Conservation (phyloP, 2,797 vertebrate species). For the Aeoliscus strigatus region DNA sequence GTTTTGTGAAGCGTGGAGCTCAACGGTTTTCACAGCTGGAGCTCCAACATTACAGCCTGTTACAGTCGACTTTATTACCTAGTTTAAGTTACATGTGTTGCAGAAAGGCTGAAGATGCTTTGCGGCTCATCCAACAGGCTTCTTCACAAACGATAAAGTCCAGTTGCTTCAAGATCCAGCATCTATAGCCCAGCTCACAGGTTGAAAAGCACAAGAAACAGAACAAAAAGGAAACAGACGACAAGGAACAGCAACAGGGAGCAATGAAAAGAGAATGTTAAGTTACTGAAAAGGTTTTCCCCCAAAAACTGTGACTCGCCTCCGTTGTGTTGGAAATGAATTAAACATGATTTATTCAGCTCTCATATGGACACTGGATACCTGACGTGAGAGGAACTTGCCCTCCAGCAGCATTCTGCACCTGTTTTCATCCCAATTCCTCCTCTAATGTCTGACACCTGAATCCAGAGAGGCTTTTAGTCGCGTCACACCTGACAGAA, state of each 20-base stretch:
- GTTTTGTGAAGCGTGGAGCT: too few species aligned
- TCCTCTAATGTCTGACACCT: slow-evolving; percentile 45
- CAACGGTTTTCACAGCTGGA: too few species aligned
- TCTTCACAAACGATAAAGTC: too few species aligned
- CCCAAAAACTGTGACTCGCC: background rate
- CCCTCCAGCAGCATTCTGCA: slow-evolving; percentile 53
- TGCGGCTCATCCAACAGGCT: too few species aligned
- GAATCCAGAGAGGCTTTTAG: slow-evolving; percentile 47
- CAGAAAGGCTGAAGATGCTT: too few species aligned
- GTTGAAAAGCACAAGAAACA: too few species aligned
- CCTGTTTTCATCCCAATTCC: slow-evolving; percentile 41
- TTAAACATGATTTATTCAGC: slow-evolving; percentile 49
- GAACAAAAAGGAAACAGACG: background rate
- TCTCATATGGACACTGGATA: slow-evolving; percentile 42
- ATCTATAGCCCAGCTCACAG: too few species aligned
- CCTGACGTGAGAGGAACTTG: slow-evolving; percentile 60
- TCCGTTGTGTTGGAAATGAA: slow-evolving; percentile 21
- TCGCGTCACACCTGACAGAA: slow-evolving; percentile 35
- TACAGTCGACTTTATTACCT: too few species aligned
- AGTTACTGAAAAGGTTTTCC: background rate
- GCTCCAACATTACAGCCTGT: too few species aligned
- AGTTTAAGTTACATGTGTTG: too few species aligned
- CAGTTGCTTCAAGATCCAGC: too few species aligned
- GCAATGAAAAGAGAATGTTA: background rate
- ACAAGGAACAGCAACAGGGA: background rate